Evolutionary conservation across 2,888 invertebrate genomes (phyloP).

Genomic region (Amphipyra berbera): DNA sequence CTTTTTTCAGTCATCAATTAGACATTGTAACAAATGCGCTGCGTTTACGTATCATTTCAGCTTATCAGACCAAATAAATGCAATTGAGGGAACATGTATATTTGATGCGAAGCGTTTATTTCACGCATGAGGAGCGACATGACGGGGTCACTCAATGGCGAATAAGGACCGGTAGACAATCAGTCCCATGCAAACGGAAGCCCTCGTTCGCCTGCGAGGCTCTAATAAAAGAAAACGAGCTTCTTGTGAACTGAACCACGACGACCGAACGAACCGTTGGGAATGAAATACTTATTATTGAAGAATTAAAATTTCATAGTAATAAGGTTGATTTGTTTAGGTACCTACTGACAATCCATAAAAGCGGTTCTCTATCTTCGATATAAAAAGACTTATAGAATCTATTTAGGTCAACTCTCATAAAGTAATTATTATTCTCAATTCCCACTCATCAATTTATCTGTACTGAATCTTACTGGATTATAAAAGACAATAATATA

Average conservation of each 20-base stretch:
- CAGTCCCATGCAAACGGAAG: slow-evolving; percentile 72
- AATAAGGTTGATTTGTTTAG: slow-evolving; percentile 21
- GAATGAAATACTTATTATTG: slow-evolving; percentile 61
- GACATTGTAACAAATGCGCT: too few relatives aligned
- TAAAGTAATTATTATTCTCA: slow-evolving; percentile 12
- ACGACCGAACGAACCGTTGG: slow-evolving; percentile 72
- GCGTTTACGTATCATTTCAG: slow-evolving; percentile 1
- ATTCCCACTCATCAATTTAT: slow-evolving; percentile 10
- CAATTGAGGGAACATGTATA: slow-evolving; percentile 27
- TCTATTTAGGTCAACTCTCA: slow-evolving; percentile 7
- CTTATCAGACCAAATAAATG: slow-evolving; percentile 25
- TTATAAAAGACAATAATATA: background rate
- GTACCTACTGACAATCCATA: background rate
- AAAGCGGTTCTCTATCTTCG: background rate
- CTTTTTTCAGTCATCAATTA: too few relatives aligned
- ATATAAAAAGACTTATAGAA: background rate
- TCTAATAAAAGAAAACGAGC: slow-evolving; percentile 73
- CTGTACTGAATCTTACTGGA: slow-evolving; percentile 2
- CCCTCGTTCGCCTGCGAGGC: slow-evolving; percentile 58
- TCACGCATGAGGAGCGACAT: slow-evolving; percentile 57
- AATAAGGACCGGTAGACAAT: slow-evolving; percentile 66
- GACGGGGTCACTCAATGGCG: slow-evolving; percentile 65
- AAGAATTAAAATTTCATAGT: slow-evolving; percentile 34
- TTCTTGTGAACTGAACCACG: slow-evolving; percentile 73
- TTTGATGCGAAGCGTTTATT: slow-evolving; percentile 36